These are phyloP conservation scores for Pedetes capensis DNA, from an alignment of 2,113 vertebrate genomes.

Conservation along the genomic window DNA sequence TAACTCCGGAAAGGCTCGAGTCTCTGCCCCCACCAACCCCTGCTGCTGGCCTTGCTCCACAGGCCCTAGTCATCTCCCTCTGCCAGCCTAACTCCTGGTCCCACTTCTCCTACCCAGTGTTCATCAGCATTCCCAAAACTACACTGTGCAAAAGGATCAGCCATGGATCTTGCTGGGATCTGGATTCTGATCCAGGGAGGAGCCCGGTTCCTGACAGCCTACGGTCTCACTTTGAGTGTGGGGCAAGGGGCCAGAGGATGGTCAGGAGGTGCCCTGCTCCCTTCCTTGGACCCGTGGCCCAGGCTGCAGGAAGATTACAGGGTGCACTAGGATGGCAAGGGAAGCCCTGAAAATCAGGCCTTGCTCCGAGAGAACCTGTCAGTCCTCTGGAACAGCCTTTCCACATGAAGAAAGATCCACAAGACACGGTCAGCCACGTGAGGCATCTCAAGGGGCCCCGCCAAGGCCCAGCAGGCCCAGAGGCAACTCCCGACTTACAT, in stretches of 20 bases:
- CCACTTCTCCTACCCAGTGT: not conserved
- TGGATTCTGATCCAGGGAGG: not conserved
- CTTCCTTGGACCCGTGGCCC: not conserved
- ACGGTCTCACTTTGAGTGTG: not conserved
- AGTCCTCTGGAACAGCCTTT: not conserved
- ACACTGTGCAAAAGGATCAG: not conserved
- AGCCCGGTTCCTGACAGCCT: not conserved
- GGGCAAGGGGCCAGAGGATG: not conserved
- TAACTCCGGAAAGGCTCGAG: not conserved
- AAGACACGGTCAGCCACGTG: not conserved
- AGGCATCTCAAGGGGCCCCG: not conserved
- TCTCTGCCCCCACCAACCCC: rapidly evolving
- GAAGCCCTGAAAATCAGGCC: not conserved
- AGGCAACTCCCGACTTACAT: constrained; percentile 86
- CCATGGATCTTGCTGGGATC: not conserved
- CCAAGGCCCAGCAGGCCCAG: not conserved
- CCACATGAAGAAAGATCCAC: not conserved
- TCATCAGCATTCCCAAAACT: not conserved
- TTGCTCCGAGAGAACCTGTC: not conserved
- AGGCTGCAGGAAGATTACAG: not conserved
- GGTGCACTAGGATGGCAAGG: not conserved
- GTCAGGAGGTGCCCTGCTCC: not conserved
- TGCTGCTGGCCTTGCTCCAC: not conserved
- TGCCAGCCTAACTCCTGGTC: not conserved
- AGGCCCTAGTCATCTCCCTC: not conserved